Evolutionary conservation across 92 coral and sea anemone genomes (phyloP).

Genomic region (Pocillopora grandis): DNA sequence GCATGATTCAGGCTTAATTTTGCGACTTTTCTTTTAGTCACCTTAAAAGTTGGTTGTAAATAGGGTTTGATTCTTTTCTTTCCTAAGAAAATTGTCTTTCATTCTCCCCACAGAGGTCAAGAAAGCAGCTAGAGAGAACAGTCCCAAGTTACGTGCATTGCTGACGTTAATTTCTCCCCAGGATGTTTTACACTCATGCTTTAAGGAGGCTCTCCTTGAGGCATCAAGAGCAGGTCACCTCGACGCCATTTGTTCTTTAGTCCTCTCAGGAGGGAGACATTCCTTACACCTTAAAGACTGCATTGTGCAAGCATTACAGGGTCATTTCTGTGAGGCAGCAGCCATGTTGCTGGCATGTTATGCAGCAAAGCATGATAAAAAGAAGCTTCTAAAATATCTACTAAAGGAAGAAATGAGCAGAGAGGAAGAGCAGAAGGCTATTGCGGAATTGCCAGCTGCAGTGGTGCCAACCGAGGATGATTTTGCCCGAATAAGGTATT

Average conservation of each 20-base stretch:
- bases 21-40: background rate
- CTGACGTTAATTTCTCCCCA: slow-evolving; percentile 52
- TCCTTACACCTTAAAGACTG: slow-evolving; percentile 64
- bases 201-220: slow-evolving; percentile 82
- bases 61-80: background rate
- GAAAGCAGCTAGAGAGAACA: slow-evolving; percentile 78
- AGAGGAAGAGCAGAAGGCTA: slow-evolving; percentile 46
- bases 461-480: background rate
- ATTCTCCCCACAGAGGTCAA: slow-evolving; percentile 64
- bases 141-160: slow-evolving; percentile 57
- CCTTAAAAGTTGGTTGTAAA: background rate
- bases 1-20: background rate
- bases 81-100: background rate
- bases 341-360: slow-evolving; percentile 83
- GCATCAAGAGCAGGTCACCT: slow-evolving; percentile 81
- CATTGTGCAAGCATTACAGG: slow-evolving; percentile 59
- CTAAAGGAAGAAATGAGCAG: slow-evolving; percentile 45
- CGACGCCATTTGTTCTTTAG: slow-evolving; percentile 74
- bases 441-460: slow-evolving; percentile 54
- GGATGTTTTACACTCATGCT: slow-evolving; percentile 71
- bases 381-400: slow-evolving; percentile 64
- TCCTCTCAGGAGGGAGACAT: slow-evolving; percentile 69
- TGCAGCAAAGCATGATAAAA: slow-evolving; percentile 70
- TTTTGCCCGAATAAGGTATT: slow-evolving; percentile 20
- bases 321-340: slow-evolving; percentile 62